These are phyloP conservation scores for Pseudopipra pipra DNA, from an alignment of 2,113 vertebrate species.

Conservation along the genomic window DNA sequence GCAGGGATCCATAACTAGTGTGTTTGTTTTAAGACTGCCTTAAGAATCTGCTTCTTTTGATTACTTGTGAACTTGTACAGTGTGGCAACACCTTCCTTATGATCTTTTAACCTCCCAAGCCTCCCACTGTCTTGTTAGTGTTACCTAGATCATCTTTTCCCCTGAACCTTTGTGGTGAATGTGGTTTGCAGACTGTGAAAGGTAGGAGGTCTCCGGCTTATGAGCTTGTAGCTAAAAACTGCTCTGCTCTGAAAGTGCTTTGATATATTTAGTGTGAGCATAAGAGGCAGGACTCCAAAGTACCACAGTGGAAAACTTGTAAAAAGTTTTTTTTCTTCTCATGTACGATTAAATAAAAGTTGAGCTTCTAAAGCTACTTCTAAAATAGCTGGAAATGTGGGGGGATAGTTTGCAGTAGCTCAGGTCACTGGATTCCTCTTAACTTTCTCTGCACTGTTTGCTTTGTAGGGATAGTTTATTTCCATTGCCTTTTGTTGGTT, in stretches of 20 bases:
- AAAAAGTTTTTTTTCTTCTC: not conserved
- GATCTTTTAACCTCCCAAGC: not conserved
- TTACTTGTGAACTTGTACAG: not conserved
- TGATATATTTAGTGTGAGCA: not conserved
- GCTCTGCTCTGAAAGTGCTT: not conserved
- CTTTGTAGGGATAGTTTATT: not conserved
- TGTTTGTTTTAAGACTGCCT: not conserved
- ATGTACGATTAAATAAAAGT: not conserved
- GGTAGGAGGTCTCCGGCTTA: not conserved
- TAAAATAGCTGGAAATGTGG: not conserved
- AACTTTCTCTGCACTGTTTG: not conserved
- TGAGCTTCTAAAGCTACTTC: not conserved
- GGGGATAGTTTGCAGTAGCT: not conserved
- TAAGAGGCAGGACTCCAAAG: not conserved
- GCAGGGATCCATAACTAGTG: not conserved
- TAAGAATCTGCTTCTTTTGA: not conserved
- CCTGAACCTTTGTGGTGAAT: not conserved
- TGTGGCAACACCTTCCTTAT: not conserved
- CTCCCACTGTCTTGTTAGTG: not conserved
- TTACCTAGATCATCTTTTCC: not conserved
- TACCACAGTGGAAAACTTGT: not conserved
- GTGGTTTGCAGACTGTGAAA: not conserved
- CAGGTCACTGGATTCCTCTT: not conserved
- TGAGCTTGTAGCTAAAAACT: not conserved
- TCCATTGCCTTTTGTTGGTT: not conserved